Evolutionary conservation across 2,113 vertebrate genomes (phyloP), one percentile per base, ranked within the genome.

Genomic region (Dicentrarchus labrax): DNA sequence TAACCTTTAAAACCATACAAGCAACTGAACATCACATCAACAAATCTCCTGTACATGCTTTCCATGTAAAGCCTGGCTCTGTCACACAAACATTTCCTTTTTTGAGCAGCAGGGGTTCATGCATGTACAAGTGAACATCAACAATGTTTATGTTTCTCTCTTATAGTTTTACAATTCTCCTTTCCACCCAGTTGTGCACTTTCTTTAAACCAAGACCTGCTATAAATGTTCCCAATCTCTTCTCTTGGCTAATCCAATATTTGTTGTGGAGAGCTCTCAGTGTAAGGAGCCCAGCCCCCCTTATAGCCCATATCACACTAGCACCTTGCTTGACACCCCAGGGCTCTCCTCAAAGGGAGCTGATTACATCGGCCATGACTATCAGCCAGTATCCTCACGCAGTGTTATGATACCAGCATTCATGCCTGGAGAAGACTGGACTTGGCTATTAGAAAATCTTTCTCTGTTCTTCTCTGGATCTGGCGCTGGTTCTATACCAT

Each of bases 11-110:
- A 70, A 71, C 47, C 57, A 21, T 72, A 64, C 41, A 73, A 22
- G 15, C 57, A 36, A 24, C 64, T 53, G 30, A 36, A 1, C 12
- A 39, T 24, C 16, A 60, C 30, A 53, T 76, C 17, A 76, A 30
- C 56, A 64, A n/a, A 61, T 61, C 47, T 73, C 62, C 41, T 68
- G 38, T 53, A 62, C 41, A 69, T 69, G 21, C 72, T 68, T 48
- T 69, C 61, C 57, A 57, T 60, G 64, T 81, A 68, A 74, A 82
- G 56, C 19, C 67, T 68, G 10, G 8, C 62, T 15, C 50, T 57
- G 22, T 82, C 50, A 45, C 72, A 64, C 57, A 74, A 68, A 78
- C 82, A 84, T 75, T 84, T 80, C 84, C 82, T 87, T 83, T 59
- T 80, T 76, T 13, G 80, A 81, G 83, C 65, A 73, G 57, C 51